phyloP scores from a whole-genome alignment of 2,113 vertebrate genomes.

The Apaloderma vittatum region DNA sequence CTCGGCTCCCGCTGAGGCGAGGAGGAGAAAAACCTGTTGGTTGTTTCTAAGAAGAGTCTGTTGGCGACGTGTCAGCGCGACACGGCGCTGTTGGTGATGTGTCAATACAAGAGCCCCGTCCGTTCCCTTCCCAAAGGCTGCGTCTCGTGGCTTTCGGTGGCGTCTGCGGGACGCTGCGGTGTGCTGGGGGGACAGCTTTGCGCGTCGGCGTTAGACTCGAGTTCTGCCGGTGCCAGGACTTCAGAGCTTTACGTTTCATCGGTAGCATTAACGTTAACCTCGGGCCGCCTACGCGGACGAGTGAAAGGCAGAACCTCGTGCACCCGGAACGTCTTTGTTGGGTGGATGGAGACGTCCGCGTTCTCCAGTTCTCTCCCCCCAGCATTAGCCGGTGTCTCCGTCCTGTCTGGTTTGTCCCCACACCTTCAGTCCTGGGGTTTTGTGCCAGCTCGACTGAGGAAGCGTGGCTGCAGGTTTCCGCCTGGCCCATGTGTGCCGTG shows the following conservation, averaged over 20 bases:
- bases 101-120: neutral
- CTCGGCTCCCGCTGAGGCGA: neutral
- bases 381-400: constrained; percentile 32
- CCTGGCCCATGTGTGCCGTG: fast-evolving
- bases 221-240: neutral
- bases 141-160: neutral
- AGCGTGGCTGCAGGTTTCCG: neutral
- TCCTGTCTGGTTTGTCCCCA: neutral
- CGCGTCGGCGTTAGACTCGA: neutral
- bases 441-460: neutral
- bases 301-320: fast-evolving
- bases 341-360: neutral
- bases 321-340: fast-evolving
- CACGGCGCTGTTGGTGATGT: neutral
- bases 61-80: too few relatives aligned
- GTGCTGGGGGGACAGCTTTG: neutral
- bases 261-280: constrained; percentile 43
- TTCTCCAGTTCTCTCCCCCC: neutral
- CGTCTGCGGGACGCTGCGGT: neutral
- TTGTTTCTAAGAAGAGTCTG: neutral
- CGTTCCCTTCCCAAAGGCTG: neutral
- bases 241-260: neutral
- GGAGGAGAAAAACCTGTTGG: neutral
- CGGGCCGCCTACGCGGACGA: fast-evolving
- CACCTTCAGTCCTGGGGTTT: neutral